Evolutionary conservation across 2,797 vertebrate genomes (phyloP).

Genomic region (Falco novaeseelandiae): DNA sequence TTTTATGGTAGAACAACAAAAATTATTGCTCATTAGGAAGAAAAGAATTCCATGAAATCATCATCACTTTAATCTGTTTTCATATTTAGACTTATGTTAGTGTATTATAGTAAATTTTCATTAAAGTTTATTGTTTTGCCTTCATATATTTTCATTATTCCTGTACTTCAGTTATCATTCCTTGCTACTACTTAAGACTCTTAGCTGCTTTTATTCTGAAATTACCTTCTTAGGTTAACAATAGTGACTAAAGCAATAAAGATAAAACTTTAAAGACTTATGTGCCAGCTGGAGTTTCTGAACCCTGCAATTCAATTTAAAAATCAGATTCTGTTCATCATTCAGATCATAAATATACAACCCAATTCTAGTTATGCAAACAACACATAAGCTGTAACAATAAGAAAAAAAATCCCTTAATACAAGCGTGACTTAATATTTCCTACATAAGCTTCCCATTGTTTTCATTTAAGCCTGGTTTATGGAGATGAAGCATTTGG

Average conservation of each 20-base stretch:
- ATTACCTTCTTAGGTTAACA: neutral
- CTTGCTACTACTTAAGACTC: neutral
- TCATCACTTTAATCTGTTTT: neutral
- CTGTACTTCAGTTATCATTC: neutral
- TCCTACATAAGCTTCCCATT: neutral
- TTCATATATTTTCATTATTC: neutral
- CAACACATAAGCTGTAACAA: neutral
- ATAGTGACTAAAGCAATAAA: neutral
- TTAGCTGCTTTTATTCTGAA: constrained; percentile 16
- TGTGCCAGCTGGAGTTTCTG: neutral
- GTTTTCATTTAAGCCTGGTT: neutral
- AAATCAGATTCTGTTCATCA: neutral
- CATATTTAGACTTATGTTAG: neutral
- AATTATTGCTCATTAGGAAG: neutral
- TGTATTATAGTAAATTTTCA: neutral
- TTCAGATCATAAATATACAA: neutral
- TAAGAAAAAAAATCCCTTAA: neutral
- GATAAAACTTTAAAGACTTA: neutral
- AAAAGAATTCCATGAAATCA: neutral
- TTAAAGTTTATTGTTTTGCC: neutral
- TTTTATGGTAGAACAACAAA: neutral
- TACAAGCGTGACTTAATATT: neutral
- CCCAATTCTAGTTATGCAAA: neutral
- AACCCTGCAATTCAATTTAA: constrained; percentile 6
- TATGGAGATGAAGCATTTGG: neutral